Evolutionary conservation across 2,888 invertebrate species (phyloP), one percentile per base, ranked within the genome.

Genomic region (Lasius platythorax): DNA sequence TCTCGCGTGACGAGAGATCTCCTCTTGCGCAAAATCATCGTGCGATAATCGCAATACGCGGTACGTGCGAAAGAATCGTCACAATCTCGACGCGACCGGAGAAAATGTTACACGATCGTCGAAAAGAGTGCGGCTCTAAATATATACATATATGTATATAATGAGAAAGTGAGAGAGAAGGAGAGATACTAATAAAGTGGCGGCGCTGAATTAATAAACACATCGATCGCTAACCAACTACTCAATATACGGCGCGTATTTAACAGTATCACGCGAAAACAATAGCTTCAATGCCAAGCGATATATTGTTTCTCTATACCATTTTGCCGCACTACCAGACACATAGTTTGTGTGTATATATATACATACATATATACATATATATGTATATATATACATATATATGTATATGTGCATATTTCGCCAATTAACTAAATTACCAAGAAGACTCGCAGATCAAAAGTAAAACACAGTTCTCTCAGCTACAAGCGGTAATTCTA

Each of bases 401-500:
- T 63, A 5, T 58, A n/a, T 58, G 3, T 61, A 28, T 58, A 23
- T 58, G 28, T 58, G 58, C n/a, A 12, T 61, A 9, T 67, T n/a
- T 68, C 78, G 63, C 75, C 84, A 85, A 76, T 87, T 23, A 23
- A 79, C 78, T 82, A 84, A 87, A 64, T 85, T 88, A 88, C 84
- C 72, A 89, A 66, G 76, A 75, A 83, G 64, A 79, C 46, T 89
- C 89, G 83, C 87, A 85, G 84, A 83, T 87, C 33, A 78, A 82
- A 82, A 87, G 83, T 66, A 84, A 85, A 86, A 82, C 28, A 82
- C 12, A 78, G 15, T 68, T 78, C 74, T 84, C 78, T 86, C 82
- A 88, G 85, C 88, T 89, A 89, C 87, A 88, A 89, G 88, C 89
- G 66, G 75, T 87, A 82, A 82, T 68, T 61, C 79, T 70, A 83